Percentiles rank a stretch among this genome's conserved stretches.
Evolutionary conservation across 35 echinoderm and acorn worm species (phyloP).

Genomic region (Apostichopus parvimensis): DNA sequence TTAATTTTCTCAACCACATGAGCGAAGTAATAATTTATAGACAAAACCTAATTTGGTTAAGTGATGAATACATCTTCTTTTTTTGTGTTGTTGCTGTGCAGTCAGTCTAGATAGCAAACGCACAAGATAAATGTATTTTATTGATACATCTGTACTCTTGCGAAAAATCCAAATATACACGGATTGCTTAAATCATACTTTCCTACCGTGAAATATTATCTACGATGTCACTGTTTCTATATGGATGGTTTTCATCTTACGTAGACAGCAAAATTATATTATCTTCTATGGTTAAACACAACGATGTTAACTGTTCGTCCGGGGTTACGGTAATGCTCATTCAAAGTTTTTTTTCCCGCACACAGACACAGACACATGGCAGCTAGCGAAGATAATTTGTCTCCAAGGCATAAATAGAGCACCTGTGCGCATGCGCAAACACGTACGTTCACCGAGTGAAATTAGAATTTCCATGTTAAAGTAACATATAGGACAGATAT

Average conservation of each 20-base stretch:
- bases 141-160: neutral
- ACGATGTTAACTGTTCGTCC: neutral
- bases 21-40: slow-evolving; percentile 28
- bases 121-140: neutral
- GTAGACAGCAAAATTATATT: slow-evolving; percentile 19
- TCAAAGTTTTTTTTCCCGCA: neutral
- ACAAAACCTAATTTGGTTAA: slow-evolving; percentile 42
- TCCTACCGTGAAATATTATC: slow-evolving; percentile 2
- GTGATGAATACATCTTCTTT: slow-evolving; percentile 13
- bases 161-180: neutral
- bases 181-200: neutral
- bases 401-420: slow-evolving; percentile 48
- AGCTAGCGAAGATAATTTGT: slow-evolving; percentile 26
- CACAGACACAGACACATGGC: neutral
- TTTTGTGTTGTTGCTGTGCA: neutral
- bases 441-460: neutral
- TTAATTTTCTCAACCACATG: slow-evolving; percentile 15
- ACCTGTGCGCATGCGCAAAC: neutral
- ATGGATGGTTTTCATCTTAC: neutral
- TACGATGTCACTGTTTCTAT: neutral
- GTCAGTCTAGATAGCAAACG: neutral
- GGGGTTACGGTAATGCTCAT: neutral
- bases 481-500: neutral
- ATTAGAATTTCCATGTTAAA: neutral
- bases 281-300: neutral